phyloP scores from a whole-genome alignment of 2,797 vertebrate genomes.

The Austrolebias charrua region DNA sequence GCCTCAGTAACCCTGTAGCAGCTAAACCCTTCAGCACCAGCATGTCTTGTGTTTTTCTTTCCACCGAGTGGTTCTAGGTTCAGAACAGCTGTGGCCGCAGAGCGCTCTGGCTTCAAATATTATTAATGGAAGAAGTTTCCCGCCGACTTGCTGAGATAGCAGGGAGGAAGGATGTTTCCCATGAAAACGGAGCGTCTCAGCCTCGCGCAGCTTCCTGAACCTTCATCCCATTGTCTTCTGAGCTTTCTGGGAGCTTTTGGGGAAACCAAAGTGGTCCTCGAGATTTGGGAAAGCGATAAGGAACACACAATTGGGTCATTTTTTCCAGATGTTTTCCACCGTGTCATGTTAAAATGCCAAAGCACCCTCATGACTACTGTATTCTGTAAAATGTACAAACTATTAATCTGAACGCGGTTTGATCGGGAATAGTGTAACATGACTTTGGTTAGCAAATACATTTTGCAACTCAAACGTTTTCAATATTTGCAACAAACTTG shows the following conservation, averaged over 20 bases:
- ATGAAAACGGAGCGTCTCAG: slow-evolving; percentile 56
- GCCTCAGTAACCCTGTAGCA: neutral
- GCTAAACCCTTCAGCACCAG: neutral
- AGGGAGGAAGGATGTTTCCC: slow-evolving; percentile 76
- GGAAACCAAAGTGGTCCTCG: slow-evolving; percentile 34
- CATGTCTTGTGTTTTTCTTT: neutral
- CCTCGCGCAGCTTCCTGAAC: slow-evolving; percentile 68
- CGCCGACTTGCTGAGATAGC: slow-evolving; percentile 28
- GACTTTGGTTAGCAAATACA: no score
- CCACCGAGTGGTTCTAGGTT: neutral
- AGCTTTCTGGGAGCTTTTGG: slow-evolving; percentile 37
- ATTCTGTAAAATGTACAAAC: no score
- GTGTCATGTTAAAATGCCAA: neutral
- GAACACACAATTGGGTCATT: neutral
- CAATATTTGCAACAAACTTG: no score
- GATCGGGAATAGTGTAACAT: no score
- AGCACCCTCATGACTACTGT: no score
- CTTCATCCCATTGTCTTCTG: slow-evolving; percentile 66
- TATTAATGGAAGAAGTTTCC: neutral
- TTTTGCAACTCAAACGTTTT: no score
- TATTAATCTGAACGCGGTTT: no score
- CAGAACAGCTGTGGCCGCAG: neutral
- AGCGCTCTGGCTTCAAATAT: neutral
- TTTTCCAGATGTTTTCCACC: neutral
- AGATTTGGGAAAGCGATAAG: slow-evolving; percentile 19